Conservation (phyloP, 2,113 vertebrate species). For the Lucifuga dentata region DNA sequence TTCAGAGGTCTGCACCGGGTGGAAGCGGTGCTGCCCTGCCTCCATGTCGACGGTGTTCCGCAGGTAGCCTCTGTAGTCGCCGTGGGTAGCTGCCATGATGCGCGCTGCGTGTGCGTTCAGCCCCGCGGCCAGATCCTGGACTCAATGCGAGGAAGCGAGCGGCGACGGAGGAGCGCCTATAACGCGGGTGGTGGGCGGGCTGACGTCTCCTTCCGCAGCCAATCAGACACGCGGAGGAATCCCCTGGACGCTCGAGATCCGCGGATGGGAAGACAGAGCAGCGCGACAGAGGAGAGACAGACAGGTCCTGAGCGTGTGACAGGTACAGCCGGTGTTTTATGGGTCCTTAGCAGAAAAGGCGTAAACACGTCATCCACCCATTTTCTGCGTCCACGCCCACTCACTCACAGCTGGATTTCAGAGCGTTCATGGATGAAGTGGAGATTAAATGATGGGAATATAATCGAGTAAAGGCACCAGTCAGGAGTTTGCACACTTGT, state of each 20-base stretch:
- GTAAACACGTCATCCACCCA: conserved; percentile 50
- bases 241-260: too few species aligned
- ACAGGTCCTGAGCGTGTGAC: conserved; percentile 25
- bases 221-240: conserved; percentile 56
- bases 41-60: conserved; percentile 80
- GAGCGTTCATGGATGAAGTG: too few species aligned
- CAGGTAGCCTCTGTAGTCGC: conserved; percentile 82
- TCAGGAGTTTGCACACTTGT: too few species aligned
- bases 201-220: conserved; percentile 58
- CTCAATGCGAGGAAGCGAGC: conserved; percentile 64
- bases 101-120: conserved; percentile 43
- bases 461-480: too few species aligned
- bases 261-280: not conserved
- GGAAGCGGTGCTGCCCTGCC: conserved; percentile 77
- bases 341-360: not conserved
- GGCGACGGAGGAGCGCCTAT: conserved; percentile 67
- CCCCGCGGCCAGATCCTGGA: conserved; percentile 59
- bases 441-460: too few species aligned
- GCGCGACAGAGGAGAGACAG: not conserved
- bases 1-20: conserved; percentile 73
- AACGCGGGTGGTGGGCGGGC: conserved; percentile 77
- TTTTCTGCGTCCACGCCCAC: conserved; percentile 37
- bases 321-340: conserved; percentile 58
- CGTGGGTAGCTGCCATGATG: conserved; percentile 83
- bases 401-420: too few species aligned